Conservation (phyloP, 2,113 vertebrate species). For the Maccullochella peelii region DNA sequence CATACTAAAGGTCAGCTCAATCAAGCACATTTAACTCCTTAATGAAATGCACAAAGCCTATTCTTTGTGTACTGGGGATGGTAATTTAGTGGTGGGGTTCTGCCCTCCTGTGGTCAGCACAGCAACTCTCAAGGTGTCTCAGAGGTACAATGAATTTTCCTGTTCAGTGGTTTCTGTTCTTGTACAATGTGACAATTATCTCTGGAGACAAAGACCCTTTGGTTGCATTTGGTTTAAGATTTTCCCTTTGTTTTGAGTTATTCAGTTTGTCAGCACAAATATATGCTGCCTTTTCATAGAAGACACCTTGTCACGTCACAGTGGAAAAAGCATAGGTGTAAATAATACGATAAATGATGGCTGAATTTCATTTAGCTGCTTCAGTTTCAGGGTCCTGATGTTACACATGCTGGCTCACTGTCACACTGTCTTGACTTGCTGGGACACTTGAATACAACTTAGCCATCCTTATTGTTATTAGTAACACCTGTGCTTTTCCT, state of each 20-base stretch:
- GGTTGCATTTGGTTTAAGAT: conserved; percentile 6
- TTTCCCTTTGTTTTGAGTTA: background rate
- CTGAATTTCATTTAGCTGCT: background rate
- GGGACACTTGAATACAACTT: background rate
- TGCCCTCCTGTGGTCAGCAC: conserved; percentile 84
- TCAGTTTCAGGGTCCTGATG: background rate
- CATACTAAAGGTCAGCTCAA: conserved; percentile 58
- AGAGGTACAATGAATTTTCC: conserved; percentile 40
- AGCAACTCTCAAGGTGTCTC: conserved; percentile 60
- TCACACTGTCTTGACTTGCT: background rate
- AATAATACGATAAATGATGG: background rate
- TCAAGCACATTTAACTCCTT: conserved; percentile 57
- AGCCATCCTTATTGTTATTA: background rate
- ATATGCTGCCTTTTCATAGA: background rate
- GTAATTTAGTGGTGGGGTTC: conserved; percentile 77
- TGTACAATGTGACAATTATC: conserved; percentile 18
- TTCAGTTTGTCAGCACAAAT: conserved; percentile 4
- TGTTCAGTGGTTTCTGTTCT: conserved; percentile 25
- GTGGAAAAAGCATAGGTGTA: conserved; percentile 11
- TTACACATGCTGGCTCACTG: background rate
- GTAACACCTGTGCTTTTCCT: background rate
- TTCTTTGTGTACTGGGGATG: conserved; percentile 31
- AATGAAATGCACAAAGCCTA: conserved; percentile 30
- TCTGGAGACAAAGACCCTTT: conserved; percentile 32
- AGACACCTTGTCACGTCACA: conserved; percentile 5